phyloP scores from a whole-genome alignment of 2,113 vertebrate species.

The Cyprinodon variegatus region DNA sequence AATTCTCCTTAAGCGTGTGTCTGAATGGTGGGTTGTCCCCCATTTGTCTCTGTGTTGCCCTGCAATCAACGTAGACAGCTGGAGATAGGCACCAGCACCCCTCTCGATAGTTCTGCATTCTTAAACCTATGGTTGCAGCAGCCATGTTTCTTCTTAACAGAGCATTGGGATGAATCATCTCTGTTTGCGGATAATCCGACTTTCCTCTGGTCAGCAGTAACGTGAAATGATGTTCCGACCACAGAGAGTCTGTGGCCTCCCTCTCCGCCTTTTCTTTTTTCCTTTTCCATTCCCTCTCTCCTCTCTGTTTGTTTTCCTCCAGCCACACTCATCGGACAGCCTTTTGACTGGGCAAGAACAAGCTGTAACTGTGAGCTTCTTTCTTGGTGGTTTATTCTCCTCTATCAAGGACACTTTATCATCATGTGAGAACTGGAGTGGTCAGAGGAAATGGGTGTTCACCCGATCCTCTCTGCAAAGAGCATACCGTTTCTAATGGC shows the following conservation, averaged over 20 bases:
- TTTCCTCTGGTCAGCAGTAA: slow-evolving; percentile 46
- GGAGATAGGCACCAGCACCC: too few relatives aligned
- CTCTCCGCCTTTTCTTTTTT: slow-evolving; percentile 33
- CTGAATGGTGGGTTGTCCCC: too few relatives aligned
- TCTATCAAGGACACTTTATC: slow-evolving; percentile 38
- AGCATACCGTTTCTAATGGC: not conserved
- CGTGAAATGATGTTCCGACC: slow-evolving; percentile 44
- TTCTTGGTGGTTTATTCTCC: slow-evolving; percentile 36
- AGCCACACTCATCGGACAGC: slow-evolving; percentile 11
- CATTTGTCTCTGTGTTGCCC: too few relatives aligned
- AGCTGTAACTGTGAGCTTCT: slow-evolving; percentile 28
- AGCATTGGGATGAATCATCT: slow-evolving; percentile 50
- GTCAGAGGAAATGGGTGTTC: slow-evolving; percentile 19
- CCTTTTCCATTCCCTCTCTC: slow-evolving; percentile 2
- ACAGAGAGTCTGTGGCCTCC: slow-evolving; percentile 19
- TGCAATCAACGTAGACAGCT: too few relatives aligned
- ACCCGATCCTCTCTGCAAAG: slow-evolving; percentile 4
- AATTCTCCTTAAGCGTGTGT: too few relatives aligned
- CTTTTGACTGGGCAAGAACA: slow-evolving; percentile 29
- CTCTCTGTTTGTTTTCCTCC: slow-evolving; percentile 24
- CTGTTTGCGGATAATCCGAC: slow-evolving; percentile 45
- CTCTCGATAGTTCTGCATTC: not conserved
- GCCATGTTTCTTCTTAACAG: slow-evolving; percentile 8
- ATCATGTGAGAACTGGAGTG: slow-evolving; percentile 2
- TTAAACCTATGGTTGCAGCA: slow-evolving; percentile 21